Conservation (phyloP, 2,888 invertebrate genomes). For the Cheilosia vernalis region DNA sequence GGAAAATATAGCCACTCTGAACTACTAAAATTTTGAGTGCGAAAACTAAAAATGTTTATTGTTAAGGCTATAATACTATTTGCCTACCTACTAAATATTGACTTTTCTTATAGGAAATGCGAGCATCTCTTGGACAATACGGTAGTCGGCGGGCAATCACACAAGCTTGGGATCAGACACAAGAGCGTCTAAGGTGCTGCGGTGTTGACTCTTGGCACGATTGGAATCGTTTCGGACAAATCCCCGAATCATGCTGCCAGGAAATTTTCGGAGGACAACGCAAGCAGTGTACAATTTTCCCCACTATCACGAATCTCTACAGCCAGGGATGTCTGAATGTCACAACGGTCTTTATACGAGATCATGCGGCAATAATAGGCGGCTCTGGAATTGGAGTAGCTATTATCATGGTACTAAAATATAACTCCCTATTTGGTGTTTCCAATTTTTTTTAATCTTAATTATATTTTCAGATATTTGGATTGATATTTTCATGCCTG, state of each 20-base stretch:
- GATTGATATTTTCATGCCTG: conserved; percentile 92
- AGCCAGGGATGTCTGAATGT: conserved; percentile 90
- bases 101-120: conserved; percentile 86
- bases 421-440: background rate
- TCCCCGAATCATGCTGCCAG: conserved; percentile 91
- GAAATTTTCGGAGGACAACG: conserved; percentile 85
- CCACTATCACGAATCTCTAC: conserved; percentile 84
- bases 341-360: conserved; percentile 88
- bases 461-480: conserved; percentile 89
- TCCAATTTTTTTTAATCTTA: conserved; percentile 49
- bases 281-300: conserved; percentile 81
- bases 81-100: background rate
- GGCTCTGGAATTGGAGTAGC: conserved; percentile 92
- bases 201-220: conserved; percentile 90
- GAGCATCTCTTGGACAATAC: conserved; percentile 89
- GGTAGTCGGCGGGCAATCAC: conserved; percentile 88
- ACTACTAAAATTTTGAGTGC: too few species aligned
- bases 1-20: too few species aligned
- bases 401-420: conserved; percentile 89
- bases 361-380: conserved; percentile 92
- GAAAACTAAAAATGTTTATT: too few species aligned
- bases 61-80: too few species aligned
- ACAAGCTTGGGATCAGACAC: conserved; percentile 94
- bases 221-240: conserved; percentile 89
- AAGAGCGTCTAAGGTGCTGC: conserved; percentile 92